Conservation (phyloP, 2,797 vertebrate genomes). For the Smutsia temminckii region DNA sequence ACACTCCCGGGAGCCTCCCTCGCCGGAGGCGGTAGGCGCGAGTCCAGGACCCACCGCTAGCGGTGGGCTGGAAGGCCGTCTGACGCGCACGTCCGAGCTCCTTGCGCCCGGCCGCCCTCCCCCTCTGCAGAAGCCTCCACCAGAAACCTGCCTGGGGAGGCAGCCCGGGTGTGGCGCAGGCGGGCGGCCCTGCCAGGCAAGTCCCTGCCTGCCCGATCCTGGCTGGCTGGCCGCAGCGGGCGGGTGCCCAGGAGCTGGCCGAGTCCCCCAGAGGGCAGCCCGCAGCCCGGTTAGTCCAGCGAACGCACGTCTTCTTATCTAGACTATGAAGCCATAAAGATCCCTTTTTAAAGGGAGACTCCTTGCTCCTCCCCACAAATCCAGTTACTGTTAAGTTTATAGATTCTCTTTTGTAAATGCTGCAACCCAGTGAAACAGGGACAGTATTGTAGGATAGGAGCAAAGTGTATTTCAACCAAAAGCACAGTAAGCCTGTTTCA, state of each 20-base stretch:
- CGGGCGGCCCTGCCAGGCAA: too few species aligned
- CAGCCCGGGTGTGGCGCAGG: too few species aligned
- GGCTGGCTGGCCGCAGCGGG: too few species aligned
- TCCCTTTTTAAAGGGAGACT: neutral
- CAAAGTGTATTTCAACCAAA: neutral
- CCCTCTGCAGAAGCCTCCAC: neutral
- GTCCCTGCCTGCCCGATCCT: too few species aligned
- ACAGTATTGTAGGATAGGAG: neutral
- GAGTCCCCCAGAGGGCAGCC: neutral
- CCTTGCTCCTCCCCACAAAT: neutral
- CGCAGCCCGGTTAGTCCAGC: neutral
- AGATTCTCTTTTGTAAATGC: neutral
- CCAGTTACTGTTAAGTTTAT: too few species aligned
- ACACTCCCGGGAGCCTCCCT: rapidly evolving
- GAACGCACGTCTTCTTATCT: neutral
- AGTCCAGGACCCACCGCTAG: neutral
- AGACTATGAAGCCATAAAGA: neutral
- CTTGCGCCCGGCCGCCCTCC: neutral
- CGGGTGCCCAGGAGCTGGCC: too few species aligned
- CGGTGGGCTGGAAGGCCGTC: rapidly evolving
- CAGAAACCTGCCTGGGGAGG: neutral
- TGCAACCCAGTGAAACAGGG: neutral
- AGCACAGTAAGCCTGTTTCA: neutral
- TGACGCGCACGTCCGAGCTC: neutral
- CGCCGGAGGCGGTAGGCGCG: rapidly evolving